Percentiles rank a stretch among this genome's conserved stretches.
Conservation (phyloP, 2,888 invertebrate species). For the Nemapogon koenigi region DNA sequence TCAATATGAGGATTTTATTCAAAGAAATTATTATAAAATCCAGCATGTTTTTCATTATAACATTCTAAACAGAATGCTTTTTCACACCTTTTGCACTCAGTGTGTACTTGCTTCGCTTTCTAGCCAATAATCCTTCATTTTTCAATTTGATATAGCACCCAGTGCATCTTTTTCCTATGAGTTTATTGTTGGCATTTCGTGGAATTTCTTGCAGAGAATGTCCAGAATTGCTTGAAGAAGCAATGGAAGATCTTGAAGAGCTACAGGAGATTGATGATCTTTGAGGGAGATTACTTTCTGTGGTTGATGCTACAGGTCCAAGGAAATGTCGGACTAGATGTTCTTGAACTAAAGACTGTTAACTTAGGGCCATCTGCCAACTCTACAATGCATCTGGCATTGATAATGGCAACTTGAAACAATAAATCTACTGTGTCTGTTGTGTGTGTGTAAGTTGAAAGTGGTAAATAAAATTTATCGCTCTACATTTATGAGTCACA, state of each 20-base stretch:
- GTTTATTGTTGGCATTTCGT: conserved; percentile 13
- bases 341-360: too few species aligned
- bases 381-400: conserved; percentile 15
- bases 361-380: conserved; percentile 13
- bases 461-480: too few species aligned
- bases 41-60: conserved; percentile 15
- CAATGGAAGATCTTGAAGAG: conserved; percentile 16
- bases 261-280: conserved; percentile 14
- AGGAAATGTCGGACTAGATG: conserved; percentile 14
- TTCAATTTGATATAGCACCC: too few species aligned
- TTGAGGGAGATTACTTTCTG: conserved; percentile 13
- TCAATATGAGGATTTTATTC: not conserved
- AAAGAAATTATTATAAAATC: not conserved
- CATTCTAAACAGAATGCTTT: too few species aligned
- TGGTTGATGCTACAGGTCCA: conserved; percentile 14
- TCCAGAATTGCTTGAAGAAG: conserved; percentile 14
- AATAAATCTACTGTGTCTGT: too few species aligned
- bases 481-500: too few species aligned
- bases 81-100: too few species aligned
- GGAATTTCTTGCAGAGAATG: conserved; percentile 16
- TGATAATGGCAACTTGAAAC: conserved; percentile 14
- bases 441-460: too few species aligned
- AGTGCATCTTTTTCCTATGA: conserved; percentile 17
- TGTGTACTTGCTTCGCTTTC: too few species aligned
- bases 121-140: too few species aligned